Evolutionary conservation across 2,888 invertebrate genomes (phyloP), one percentile per base, ranked within the genome.

Genomic region (Agriopis aurantiaria): DNA sequence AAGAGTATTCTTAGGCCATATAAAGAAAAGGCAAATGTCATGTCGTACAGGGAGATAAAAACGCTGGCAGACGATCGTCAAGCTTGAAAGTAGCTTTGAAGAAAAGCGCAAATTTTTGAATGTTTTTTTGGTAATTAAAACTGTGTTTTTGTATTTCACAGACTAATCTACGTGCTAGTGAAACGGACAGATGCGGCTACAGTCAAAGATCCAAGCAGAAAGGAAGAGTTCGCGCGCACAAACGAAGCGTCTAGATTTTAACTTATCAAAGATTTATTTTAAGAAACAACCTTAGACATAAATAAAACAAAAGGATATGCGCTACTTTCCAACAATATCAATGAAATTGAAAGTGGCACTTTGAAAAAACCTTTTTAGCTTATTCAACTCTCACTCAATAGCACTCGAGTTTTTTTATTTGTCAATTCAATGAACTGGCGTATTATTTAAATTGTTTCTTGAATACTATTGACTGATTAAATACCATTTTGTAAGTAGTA

Each of bases 201-300:
- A 12, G 88, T 88, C 12, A 80, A 76, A 10, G 79, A 89, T 72
- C 82, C 85, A 4, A 79, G 72, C 12, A 87, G 73, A 67, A 92
- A 91, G 78, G 89, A 92, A 82, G 85, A 88, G 68, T 88, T 80
- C 53, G 88, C 90, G 0, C 88, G 88, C 79, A 80, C 86, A 0
- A 91, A 91, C 64, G 92, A 92, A 84, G 86, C 92, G 9, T 91
- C 91, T 10, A 78, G 84, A 71, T 90, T 91, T 85, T 92, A 75
- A 41, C 9, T 33, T 59, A 46, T 23, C 23, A 59, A 49, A 60
- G 17, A 51, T 49, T 60, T 40, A 55, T 55, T 55, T 40, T 40
- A 40, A 11, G 52, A 10, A 10, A 52, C 17, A 17, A 10, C 9
- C 10, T 40, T 55, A n/a, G 6, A 40, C 33, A 40, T 40, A 53